These are phyloP conservation scores for Prolemur simus DNA, from an alignment of 2,113 vertebrate species.

Conservation along the genomic window DNA sequence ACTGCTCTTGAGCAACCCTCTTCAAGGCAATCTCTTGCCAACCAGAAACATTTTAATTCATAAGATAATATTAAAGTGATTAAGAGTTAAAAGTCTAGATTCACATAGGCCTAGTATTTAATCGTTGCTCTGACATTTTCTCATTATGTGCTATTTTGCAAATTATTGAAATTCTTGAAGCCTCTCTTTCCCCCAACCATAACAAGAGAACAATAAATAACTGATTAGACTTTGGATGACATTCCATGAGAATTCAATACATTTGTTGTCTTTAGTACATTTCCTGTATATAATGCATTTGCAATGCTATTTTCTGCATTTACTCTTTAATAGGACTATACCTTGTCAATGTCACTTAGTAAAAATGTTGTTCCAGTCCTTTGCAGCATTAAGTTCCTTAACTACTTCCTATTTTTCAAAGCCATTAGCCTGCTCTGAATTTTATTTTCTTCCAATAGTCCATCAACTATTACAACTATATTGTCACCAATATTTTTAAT, in stretches of 20 bases:
- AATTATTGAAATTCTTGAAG: not conserved
- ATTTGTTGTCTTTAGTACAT: not conserved
- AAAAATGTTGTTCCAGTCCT: not conserved
- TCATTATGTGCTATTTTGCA: not conserved
- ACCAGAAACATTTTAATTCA: not conserved
- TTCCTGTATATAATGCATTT: not conserved
- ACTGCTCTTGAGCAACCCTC: not conserved
- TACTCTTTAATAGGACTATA: not conserved
- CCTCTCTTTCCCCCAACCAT: not conserved
- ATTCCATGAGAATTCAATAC: not conserved
- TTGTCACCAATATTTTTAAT: not conserved
- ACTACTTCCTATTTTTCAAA: constrained; percentile 5
- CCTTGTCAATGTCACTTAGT: not conserved
- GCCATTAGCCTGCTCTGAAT: not conserved
- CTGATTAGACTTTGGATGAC: not conserved
- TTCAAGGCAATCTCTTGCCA: not conserved
- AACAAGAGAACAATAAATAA: not conserved
- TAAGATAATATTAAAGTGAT: not conserved
- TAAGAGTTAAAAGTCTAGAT: not conserved
- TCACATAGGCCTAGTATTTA: not conserved
- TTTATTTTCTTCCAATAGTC: not conserved
- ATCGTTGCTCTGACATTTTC: not conserved
- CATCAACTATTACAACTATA: not conserved
- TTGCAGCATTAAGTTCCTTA: not conserved
- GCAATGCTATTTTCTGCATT: not conserved